Base-by-base conservation (phyloP, 2,888 invertebrate genomes). In the Noctua fimbriata region DNA sequence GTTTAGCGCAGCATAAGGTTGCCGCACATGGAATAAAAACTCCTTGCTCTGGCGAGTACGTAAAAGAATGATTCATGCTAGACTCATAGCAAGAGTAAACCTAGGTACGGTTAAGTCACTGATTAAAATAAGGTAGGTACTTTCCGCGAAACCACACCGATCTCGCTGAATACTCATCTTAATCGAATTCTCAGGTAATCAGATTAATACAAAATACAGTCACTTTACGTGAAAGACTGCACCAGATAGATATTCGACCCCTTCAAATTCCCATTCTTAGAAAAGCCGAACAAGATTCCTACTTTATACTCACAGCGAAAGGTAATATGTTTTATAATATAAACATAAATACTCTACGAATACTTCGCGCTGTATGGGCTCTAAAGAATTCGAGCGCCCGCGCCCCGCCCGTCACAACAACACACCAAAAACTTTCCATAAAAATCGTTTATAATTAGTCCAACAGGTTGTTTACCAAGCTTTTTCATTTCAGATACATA, bases 401-500 rank as follows among this genome's bases (percentile, higher is more conserved):
- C 24, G 52, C 52, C 52, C 9, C 52, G 52, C 52, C 28, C 7
- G 24, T 49, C 67, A 14, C n/a, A 77, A n/a, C 65, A 58, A 76
- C 41, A 65, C 21, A 36, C 9, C 21, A 32, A 55, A 41, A 65
- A 41, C 32, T 63, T 82, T 69, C 76, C 47, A 18, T 73, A 6
- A 66, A 47, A 65, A 49, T 63, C 18, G 44, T 63, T n/a, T 14
- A n/a, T 44, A 60, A n/a, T 65, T 69, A 58, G 32, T 52, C 24
- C 77, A 72, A 75, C 75, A 82, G 66, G 73, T 79, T 69, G 66
- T 78, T 73, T 55, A 80, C 70, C 32, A 36, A 73, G 32, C 36
- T 73, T 70, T 79, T 84, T 78, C 74, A 41, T 97, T 97, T 67
- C 96, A 99, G 99, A 79, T 99, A 99, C 95, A 97, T 98, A 89